These are phyloP conservation scores for Benthosema pterotum DNA, from an alignment of 2,797 vertebrate genomes.

Conservation along the genomic window DNA sequence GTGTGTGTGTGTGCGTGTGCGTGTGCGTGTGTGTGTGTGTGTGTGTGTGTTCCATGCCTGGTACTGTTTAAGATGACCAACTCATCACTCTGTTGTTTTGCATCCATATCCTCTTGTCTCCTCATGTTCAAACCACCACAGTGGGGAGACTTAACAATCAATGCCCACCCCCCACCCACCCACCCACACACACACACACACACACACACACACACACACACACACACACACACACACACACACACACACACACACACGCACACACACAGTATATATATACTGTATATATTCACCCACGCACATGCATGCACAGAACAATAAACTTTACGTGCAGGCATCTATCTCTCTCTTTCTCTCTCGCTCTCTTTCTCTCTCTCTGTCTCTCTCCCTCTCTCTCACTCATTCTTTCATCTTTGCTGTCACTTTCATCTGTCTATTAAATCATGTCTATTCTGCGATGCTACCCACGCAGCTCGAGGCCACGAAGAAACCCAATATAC, in stretches of 20 bases:
- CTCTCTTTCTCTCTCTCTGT: too few relatives aligned
- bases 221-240: constrained; percentile 18
- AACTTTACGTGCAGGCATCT: too few relatives aligned
- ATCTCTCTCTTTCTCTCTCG: too few relatives aligned
- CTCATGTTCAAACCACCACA: constrained; percentile 48
- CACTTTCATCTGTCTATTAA: constrained; percentile 70
- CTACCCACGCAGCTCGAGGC: constrained; percentile 49
- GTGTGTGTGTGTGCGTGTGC: not conserved
- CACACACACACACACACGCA: constrained; percentile 11
- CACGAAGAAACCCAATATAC: constrained; percentile 61
- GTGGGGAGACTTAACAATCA: constrained; percentile 40
- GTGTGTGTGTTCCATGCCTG: constrained; percentile 41
- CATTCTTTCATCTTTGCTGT: constrained; percentile 60
- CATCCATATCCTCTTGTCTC: constrained; percentile 52
- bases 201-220: constrained; percentile 30
- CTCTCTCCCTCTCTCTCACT: not conserved
- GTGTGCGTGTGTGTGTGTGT: constrained; percentile 16
- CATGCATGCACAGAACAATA: too few relatives aligned
- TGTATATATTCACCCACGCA: too few relatives aligned
- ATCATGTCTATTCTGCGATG: constrained; percentile 43
- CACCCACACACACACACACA: constrained; percentile 25
- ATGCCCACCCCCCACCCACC: constrained; percentile 39
- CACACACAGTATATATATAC: too few relatives aligned
- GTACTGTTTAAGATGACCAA: constrained; percentile 65
- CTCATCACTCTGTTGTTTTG: constrained; percentile 60